Evolutionary conservation across 2,113 vertebrate genomes (phyloP).

Genomic region (Myiozetetes cayanensis): DNA sequence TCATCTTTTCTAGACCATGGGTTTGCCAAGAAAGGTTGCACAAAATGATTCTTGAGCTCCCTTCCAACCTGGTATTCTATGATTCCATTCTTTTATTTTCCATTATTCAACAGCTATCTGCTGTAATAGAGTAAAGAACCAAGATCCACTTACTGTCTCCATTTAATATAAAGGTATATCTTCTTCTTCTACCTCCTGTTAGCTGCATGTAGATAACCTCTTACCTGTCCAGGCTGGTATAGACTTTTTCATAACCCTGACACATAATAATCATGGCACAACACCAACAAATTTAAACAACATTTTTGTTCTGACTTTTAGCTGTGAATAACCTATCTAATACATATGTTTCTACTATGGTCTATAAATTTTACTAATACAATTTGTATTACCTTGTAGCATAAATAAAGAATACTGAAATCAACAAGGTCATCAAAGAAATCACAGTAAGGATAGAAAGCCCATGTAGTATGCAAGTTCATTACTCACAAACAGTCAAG

Average conservation of each 20-base stretch:
- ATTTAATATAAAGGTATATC: neutral
- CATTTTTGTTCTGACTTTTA: neutral
- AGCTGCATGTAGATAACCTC: neutral
- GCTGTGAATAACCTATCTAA: neutral
- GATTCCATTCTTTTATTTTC: neutral
- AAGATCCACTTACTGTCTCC: neutral
- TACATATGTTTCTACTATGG: neutral
- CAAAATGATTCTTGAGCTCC: neutral
- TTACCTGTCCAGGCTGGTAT: neutral
- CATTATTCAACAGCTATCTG: neutral
- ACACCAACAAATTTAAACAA: neutral
- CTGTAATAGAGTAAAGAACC: neutral
- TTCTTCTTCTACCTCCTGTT: neutral
- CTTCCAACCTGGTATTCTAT: neutral
- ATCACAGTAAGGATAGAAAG: neutral
- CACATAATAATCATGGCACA: neutral
- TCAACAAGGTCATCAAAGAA: neutral
- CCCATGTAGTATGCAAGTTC: neutral
- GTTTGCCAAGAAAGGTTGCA: neutral
- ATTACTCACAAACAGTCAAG: neutral
- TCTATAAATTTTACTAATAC: neutral
- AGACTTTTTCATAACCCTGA: neutral
- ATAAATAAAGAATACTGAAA: neutral
- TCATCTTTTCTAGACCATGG: neutral
- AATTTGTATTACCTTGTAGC: neutral